Evolutionary conservation across 2,888 invertebrate genomes (phyloP), one percentile per base, ranked within the genome.

Genomic region (Hoplodrina ambigua): DNA sequence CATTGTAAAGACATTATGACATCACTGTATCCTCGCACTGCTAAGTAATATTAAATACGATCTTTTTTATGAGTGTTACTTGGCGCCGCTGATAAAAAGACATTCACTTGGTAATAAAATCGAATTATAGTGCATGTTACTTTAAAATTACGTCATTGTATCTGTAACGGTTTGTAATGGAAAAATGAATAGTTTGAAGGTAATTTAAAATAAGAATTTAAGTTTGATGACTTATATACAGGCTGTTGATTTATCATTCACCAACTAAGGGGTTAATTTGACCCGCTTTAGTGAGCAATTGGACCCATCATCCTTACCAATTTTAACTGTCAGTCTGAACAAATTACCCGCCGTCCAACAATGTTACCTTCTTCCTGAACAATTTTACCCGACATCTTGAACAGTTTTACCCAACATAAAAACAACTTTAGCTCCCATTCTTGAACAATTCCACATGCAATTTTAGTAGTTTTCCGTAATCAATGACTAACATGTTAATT

Each of bases 1-100:
- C 73, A 80, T 74, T 80, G 75, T 25, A 79, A 52, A 49, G 20
- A 52, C 50, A 54, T 53, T 44, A 66, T 54, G 69, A 55, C n/a
- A 50, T 59, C 61, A 69, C 41, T 46, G 30, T 62, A 46, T 17
- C 25, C 25, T 52, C 19, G 57, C 62, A 37, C 54, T 37, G 15
- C 17, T 41, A 57, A 74, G 65, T 73, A 25, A 49, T 44, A 60
- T 57, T 59, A 25, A 72, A 58, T 61, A 74, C 33, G 13, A 52
- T 20, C 30, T 11, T 55, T 81, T 76, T 81, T 61, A 54, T 19
- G 37, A 41, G 46, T 44, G 50, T 49, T 50, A 57, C 56, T 61
- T 67, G 44, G 52, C 50, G 53, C 69, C 58, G 25, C 61, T 55
- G 19, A 50, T 69, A 33, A 76, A 59, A 54, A 25, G 33, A 20